phyloP scores from a whole-genome alignment of 2,113 vertebrate species.

The Lophura nycthemera region DNA sequence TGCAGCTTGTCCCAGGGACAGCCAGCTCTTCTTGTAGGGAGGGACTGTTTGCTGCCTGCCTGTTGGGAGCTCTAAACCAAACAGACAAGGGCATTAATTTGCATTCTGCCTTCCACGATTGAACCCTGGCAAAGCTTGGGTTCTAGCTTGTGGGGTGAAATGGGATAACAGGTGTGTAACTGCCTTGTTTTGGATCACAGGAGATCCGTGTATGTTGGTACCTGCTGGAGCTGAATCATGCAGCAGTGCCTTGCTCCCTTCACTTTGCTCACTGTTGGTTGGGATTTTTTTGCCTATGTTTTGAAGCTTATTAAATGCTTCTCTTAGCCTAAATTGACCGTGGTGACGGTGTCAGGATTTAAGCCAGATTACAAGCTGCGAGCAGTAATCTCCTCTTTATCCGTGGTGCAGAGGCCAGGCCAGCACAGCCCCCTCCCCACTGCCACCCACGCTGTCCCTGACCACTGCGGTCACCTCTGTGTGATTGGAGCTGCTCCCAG shows the following conservation, averaged over 20 bases:
- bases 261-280: background rate
- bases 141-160: background rate
- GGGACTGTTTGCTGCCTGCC: background rate
- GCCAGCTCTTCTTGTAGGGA: background rate
- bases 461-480: background rate
- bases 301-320: constrained; percentile 57
- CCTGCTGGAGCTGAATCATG: background rate
- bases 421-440: background rate
- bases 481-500: background rate
- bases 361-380: constrained; percentile 43
- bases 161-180: background rate
- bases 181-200: background rate
- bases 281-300: background rate
- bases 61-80: background rate
- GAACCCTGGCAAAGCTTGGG: background rate
- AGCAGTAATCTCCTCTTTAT: constrained; percentile 60
- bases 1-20: background rate
- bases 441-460: background rate
- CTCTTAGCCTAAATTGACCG: constrained; percentile 38
- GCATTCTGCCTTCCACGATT: background rate
- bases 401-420: background rate
- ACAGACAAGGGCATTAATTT: background rate
- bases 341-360: constrained; percentile 45
- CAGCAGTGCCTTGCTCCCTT: background rate
- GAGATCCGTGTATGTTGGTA: background rate